Evolutionary conservation across 1,140 invertebrate species (phyloP).

Genomic region (Drosophila cardini): DNA sequence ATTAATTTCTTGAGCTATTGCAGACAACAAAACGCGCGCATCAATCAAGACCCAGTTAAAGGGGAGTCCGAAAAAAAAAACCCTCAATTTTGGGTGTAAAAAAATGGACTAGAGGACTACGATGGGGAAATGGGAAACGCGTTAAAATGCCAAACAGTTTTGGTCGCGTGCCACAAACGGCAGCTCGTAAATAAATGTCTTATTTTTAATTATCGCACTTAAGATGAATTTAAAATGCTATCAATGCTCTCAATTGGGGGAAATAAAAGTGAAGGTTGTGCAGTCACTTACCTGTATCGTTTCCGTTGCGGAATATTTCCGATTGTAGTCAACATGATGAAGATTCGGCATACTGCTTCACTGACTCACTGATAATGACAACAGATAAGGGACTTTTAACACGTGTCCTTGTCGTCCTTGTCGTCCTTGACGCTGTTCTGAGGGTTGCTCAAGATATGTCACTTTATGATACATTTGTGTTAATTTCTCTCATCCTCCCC

Average conservation of each 20-base stretch:
- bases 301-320: constrained; percentile 84
- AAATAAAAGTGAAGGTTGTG: constrained; percentile 3
- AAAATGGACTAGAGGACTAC: constrained; percentile 17
- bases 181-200: constrained; percentile 73
- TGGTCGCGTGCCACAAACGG: constrained; percentile 66
- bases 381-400: constrained; percentile 67
- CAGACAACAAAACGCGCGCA: constrained; percentile 61
- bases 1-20: constrained; percentile 74
- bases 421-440: constrained; percentile 24
- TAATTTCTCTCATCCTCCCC: constrained; percentile 66
- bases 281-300: constrained; percentile 82
- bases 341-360: constrained; percentile 78
- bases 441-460: constrained; percentile 65
- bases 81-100: constrained; percentile 46
- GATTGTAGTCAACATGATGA: constrained; percentile 83
- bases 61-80: constrained; percentile 11
- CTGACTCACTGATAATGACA: constrained; percentile 59
- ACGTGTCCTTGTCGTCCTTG: constrained; percentile 70
- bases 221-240: constrained; percentile 61
- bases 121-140: constrained; percentile 6
- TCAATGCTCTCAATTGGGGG: not conserved
- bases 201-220: constrained; percentile 78
- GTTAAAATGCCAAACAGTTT: constrained; percentile 11
- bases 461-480: constrained; percentile 81
- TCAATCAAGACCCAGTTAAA: constrained; percentile 68